phyloP scores from a whole-genome alignment of 2,797 vertebrate species.

The Myiotriccus ornatus region DNA sequence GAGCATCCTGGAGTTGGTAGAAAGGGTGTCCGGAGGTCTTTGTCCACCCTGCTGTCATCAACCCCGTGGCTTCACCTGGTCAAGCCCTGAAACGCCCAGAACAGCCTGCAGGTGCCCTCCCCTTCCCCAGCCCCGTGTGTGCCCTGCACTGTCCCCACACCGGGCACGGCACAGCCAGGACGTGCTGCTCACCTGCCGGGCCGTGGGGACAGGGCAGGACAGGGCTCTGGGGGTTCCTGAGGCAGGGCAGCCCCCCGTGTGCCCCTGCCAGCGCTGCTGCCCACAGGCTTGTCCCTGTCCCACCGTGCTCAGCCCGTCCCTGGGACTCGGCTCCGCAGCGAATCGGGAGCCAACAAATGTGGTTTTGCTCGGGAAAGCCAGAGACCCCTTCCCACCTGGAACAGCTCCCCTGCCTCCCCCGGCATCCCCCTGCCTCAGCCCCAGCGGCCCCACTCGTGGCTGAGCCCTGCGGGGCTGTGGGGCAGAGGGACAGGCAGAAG shows the following conservation, averaged over 20 bases:
- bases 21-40: not conserved
- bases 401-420: too few relatives aligned
- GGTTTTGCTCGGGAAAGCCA: not conserved
- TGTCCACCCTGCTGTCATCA: not conserved
- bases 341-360: not conserved
- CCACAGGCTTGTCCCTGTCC: too few relatives aligned
- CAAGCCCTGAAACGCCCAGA: not conserved
- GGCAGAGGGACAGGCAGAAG: not conserved
- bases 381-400: not conserved
- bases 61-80: not conserved
- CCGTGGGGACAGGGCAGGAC: not conserved
- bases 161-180: not conserved
- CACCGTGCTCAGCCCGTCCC: not conserved
- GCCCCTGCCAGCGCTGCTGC: not conserved
- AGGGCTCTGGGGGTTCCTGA: not conserved
- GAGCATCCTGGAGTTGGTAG: not conserved
- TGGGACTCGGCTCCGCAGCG: accelerated
- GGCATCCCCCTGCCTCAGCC: not conserved
- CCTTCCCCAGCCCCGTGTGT: not conserved
- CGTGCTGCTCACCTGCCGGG: not conserved
- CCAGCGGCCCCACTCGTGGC: not conserved
- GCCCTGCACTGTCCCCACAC: not conserved
- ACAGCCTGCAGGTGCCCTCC: not conserved
- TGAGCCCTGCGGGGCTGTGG: not conserved
- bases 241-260: not conserved